Conservation (phyloP, 2,113 vertebrate genomes). For the Peucedramus taeniatus region DNA sequence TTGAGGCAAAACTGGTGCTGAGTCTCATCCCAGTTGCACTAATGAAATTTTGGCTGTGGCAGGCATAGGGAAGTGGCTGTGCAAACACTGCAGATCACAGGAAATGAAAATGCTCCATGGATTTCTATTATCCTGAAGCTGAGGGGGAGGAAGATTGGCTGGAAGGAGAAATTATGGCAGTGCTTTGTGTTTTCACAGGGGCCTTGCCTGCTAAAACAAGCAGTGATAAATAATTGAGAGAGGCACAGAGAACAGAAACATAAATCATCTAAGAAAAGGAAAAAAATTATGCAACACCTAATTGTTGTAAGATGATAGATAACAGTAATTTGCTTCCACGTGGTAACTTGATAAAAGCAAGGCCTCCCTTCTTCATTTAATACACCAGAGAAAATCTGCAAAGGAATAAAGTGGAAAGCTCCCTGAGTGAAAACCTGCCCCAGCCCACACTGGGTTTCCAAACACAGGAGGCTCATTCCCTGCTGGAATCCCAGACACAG, state of each 20-base stretch:
- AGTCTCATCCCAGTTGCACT: background rate
- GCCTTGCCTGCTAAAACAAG: background rate
- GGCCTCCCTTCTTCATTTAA: background rate
- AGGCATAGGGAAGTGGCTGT: background rate
- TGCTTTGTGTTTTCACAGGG: background rate
- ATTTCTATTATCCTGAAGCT: background rate
- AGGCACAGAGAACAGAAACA: background rate
- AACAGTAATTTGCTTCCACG: background rate
- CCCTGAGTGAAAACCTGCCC: background rate
- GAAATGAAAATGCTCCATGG: background rate
- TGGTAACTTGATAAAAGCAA: background rate
- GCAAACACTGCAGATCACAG: background rate
- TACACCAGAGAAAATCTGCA: background rate
- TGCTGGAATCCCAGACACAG: background rate
- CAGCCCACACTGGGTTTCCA: background rate
- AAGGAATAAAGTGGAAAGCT: background rate
- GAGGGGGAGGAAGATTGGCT: background rate
- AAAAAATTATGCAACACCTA: background rate
- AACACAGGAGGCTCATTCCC: rapidly evolving
- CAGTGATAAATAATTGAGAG: background rate
- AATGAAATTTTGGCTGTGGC: background rate
- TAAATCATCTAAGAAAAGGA: background rate
- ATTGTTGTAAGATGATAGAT: background rate
- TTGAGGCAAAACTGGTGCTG: background rate
- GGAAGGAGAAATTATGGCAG: background rate